Evolutionary conservation across 2,888 invertebrate genomes (phyloP).

Genomic region (Craniophora ligustri): DNA sequence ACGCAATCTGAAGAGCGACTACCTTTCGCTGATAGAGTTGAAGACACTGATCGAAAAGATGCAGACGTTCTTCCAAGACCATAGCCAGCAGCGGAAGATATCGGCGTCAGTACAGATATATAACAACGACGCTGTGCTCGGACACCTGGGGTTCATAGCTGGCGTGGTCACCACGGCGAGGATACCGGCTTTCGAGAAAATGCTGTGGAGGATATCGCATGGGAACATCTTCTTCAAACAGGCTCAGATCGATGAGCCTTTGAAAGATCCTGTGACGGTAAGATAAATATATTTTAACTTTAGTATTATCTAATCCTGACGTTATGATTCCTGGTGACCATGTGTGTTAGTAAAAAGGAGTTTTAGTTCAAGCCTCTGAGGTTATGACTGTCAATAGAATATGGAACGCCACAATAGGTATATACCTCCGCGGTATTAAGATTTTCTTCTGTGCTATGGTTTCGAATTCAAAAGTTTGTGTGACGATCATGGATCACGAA

Average conservation of each 20-base stretch:
- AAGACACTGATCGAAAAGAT: conserved; percentile 82
- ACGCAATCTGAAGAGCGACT: conserved; percentile 80
- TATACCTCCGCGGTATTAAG: no score
- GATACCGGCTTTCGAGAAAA: conserved; percentile 81
- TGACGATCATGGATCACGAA: no score
- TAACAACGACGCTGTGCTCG: conserved; percentile 80
- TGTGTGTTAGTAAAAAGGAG: no score
- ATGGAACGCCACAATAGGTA: no score
- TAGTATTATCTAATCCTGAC: no score
- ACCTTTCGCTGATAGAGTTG: conserved; percentile 78
- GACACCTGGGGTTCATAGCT: conserved; percentile 83
- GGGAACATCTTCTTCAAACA: conserved; percentile 86
- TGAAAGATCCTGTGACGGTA: conserved; percentile 83
- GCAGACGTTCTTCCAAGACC: conserved; percentile 86
- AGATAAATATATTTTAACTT: no score
- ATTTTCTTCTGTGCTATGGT: no score
- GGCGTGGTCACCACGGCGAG: conserved; percentile 82
- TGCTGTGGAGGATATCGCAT: conserved; percentile 86
- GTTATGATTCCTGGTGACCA: no score
- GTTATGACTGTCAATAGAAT: no score
- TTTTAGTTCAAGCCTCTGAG: no score
- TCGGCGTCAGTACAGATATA: conserved; percentile 82
- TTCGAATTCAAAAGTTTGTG: no score
- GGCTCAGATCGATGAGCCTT: conserved; percentile 80
- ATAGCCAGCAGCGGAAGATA: conserved; percentile 89